Evolutionary conservation across 1,140 invertebrate genomes (phyloP).

Genomic region (Drosophila repletoides): DNA sequence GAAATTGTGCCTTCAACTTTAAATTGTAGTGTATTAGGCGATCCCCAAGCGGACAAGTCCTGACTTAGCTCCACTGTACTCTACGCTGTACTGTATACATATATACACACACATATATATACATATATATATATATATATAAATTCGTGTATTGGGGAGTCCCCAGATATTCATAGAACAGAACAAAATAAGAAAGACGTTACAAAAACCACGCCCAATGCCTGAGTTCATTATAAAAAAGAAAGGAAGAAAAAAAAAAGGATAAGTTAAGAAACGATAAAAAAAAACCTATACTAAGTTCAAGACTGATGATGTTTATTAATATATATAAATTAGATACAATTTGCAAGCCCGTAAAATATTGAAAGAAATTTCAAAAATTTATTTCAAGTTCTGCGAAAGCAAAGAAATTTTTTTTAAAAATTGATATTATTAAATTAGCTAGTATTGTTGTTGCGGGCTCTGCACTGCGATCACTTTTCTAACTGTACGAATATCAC

Average conservation of each 20-base stretch:
- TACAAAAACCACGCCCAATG: constrained; percentile 27
- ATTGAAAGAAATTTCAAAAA: constrained; percentile 54
- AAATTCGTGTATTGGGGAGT: constrained; percentile 3
- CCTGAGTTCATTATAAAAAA: constrained; percentile 6
- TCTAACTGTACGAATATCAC: constrained; percentile 48
- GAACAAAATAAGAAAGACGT: constrained; percentile 30
- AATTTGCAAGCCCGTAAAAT: constrained; percentile 28
- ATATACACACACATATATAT: background rate
- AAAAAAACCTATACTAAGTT: constrained; percentile 73
- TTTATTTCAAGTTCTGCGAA: constrained; percentile 55
- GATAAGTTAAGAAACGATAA: constrained; percentile 6
- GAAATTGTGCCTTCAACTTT: constrained; percentile 76
- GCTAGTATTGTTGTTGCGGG: constrained; percentile 60
- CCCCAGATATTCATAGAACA: constrained; percentile 10
- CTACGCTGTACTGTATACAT: constrained; percentile 17
- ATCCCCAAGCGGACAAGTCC: constrained; percentile 12
- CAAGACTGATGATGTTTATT: constrained; percentile 82
- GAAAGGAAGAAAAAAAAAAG: constrained; percentile 10
- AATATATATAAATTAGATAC: constrained; percentile 66
- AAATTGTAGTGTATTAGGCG: constrained; percentile 50
- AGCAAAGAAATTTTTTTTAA: constrained; percentile 25
- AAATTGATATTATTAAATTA: constrained; percentile 43
- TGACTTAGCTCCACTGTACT: constrained; percentile 10
- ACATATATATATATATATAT: background rate
- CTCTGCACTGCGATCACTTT: constrained; percentile 9